Conservation (phyloP, 2,888 invertebrate genomes). For the Laothoe populi region DNA sequence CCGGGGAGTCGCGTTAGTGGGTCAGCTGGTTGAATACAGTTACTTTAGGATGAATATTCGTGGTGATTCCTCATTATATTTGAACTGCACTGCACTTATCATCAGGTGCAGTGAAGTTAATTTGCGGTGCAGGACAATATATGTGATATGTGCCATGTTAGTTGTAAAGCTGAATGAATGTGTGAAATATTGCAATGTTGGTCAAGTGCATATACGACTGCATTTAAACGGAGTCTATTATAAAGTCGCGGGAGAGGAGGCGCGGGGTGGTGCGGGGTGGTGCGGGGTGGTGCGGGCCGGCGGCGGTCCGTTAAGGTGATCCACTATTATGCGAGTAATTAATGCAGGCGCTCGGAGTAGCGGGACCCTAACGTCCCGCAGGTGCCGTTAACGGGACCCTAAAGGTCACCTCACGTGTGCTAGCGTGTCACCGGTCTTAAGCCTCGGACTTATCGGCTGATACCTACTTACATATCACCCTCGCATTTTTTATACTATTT, state of each 20-base stretch:
- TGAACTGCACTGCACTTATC: no score
- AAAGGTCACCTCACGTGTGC: constrained; percentile 61
- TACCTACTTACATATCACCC: not conserved
- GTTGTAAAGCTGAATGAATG: no score
- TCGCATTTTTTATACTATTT: not conserved
- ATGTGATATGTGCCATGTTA: no score
- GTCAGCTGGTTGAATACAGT: no score
- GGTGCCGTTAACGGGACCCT: constrained; percentile 68
- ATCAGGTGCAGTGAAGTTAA: no score
- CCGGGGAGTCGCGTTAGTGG: no score
- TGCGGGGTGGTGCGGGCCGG: constrained; percentile 1
- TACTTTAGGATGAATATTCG: no score
- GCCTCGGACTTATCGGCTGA: not conserved
- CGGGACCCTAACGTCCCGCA: constrained; percentile 68
- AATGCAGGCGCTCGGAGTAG: constrained; percentile 44
- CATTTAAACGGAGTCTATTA: not conserved
- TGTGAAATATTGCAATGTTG: no score
- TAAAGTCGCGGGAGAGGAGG: not conserved
- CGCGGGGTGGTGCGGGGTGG: no score
- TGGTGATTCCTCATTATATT: no score
- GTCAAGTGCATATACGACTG: no score
- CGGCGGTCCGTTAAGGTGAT: constrained; percentile 20
- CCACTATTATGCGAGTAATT: constrained; percentile 26
- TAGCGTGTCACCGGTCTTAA: not conserved
- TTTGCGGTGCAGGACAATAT: no score